Conservation (phyloP, 2,797 vertebrate species). For the Chromobotia macracanthus region DNA sequence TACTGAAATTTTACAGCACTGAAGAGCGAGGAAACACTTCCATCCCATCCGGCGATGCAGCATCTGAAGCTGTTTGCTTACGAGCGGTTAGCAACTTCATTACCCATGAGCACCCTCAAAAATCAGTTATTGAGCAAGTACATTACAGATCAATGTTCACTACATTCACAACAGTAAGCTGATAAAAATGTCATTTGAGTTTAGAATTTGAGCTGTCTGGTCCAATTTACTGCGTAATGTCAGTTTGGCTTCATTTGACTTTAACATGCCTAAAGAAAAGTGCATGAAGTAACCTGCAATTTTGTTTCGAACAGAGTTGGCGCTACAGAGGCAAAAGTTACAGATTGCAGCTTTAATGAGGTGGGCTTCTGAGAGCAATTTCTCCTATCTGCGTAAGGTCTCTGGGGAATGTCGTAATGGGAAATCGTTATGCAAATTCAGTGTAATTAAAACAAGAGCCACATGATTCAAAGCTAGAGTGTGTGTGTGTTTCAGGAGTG, state of each 20-base stretch:
- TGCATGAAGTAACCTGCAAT: too few relatives aligned
- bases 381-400: constrained; percentile 61
- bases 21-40: constrained; percentile 22
- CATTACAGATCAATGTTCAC: too few relatives aligned
- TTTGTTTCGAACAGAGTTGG: too few relatives aligned
- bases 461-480: constrained; percentile 62
- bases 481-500: constrained; percentile 60
- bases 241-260: too few relatives aligned
- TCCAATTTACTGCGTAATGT: too few relatives aligned
- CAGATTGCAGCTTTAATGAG: constrained; percentile 28
- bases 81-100: constrained; percentile 52
- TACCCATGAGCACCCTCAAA: constrained; percentile 47
- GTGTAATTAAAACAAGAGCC: constrained; percentile 72
- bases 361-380: constrained; percentile 52
- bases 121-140: too few relatives aligned
- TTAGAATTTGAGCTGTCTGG: too few relatives aligned
- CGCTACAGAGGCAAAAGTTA: too few relatives aligned
- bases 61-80: background rate
- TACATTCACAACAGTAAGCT: too few relatives aligned
- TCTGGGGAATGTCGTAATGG: constrained; percentile 68
- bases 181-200: too few relatives aligned
- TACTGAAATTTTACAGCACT: background rate
- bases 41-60: background rate
- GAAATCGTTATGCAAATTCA: constrained; percentile 76
- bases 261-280: too few relatives aligned